These are phyloP conservation scores for Oryzias curvinotus DNA, from an alignment of 2,113 vertebrate genomes.

Conservation along the genomic window DNA sequence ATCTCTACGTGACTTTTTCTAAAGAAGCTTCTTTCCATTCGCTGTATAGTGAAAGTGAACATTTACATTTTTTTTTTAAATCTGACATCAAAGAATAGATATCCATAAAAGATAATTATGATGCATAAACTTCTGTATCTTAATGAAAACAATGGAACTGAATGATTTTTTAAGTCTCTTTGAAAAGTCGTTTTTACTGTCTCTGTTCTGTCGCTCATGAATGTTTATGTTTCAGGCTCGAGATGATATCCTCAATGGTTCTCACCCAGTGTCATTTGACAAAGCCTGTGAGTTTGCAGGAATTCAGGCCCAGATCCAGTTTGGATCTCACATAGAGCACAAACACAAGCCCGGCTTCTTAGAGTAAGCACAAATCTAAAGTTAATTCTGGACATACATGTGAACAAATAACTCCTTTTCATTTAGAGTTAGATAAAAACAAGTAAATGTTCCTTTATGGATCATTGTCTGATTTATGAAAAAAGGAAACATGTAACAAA, in stretches of 20 bases:
- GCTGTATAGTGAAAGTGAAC: neutral
- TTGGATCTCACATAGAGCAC: constrained; percentile 95
- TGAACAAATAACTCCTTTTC: too few relatives aligned
- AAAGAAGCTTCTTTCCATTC: neutral
- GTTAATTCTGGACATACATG: too few relatives aligned
- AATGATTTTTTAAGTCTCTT: neutral
- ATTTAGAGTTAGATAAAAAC: too few relatives aligned
- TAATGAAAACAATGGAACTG: neutral
- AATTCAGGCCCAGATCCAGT: constrained; percentile 98
- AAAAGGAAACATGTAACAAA: too few relatives aligned
- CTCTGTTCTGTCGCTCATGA: neutral
- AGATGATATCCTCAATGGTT: constrained; percentile 97
- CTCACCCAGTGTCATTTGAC: constrained; percentile 97
- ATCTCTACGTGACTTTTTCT: neutral
- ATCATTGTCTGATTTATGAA: too few relatives aligned
- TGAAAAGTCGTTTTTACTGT: neutral
- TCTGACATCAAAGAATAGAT: neutral
- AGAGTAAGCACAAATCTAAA: constrained; percentile 81
- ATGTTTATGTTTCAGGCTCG: constrained; percentile 81
- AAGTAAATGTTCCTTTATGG: too few relatives aligned
- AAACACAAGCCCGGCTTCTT: constrained; percentile 99
- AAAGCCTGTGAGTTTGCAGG: constrained; percentile 97
- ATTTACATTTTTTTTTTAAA: too few relatives aligned
- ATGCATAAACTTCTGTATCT: neutral
- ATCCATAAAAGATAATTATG: neutral